Evolutionary conservation across 2,113 vertebrate species (phyloP).

Genomic region (Microtus oregoni): DNA sequence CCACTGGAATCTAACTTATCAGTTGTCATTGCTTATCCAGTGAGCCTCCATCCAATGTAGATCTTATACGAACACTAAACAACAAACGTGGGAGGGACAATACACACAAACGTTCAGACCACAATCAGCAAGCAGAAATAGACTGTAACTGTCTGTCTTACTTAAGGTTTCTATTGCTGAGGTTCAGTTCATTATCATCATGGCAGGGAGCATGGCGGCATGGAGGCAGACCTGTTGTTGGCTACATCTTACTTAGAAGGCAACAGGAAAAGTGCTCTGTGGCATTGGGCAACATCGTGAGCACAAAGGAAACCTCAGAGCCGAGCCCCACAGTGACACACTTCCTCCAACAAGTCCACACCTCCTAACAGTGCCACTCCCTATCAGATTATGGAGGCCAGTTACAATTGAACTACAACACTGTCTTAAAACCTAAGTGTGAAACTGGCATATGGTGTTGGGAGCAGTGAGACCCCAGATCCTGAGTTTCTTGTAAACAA

Average conservation of each 20-base stretch:
- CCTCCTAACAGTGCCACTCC: not conserved
- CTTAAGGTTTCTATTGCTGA: not conserved
- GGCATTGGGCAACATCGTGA: not conserved
- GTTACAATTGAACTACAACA: not conserved
- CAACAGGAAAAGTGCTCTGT: not conserved
- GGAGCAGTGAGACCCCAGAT: too few species aligned
- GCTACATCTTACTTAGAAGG: not conserved
- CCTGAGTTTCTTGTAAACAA: too few species aligned
- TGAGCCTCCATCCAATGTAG: not conserved
- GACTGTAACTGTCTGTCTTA: not conserved
- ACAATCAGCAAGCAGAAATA: not conserved
- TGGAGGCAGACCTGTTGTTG: not conserved
- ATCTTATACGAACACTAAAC: not conserved
- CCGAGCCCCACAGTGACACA: not conserved
- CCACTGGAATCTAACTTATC: not conserved
- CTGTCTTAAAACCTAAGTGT: not conserved
- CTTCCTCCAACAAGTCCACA: not conserved
- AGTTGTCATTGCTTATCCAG: not conserved
- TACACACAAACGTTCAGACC: not conserved
- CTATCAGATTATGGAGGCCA: not conserved
- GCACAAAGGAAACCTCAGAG: not conserved
- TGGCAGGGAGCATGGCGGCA: not conserved
- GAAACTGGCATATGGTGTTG: not conserved
- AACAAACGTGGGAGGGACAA: not conserved
- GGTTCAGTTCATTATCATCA: not conserved